Conservation (phyloP, 2,888 invertebrate species). For the Diplolepis rosae region DNA sequence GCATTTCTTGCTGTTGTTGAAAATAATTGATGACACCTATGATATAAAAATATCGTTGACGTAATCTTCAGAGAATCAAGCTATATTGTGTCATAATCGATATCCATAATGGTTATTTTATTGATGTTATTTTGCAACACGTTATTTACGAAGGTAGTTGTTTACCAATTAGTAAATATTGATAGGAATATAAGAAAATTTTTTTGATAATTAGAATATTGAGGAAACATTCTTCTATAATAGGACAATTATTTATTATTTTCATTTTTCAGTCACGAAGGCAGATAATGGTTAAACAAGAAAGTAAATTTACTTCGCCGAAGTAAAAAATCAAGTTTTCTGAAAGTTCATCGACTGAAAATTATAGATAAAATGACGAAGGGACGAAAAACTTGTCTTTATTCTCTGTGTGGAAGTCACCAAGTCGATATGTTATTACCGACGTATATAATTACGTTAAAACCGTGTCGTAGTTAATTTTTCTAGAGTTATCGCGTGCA, state of each 20-base stretch:
- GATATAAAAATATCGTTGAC: background rate
- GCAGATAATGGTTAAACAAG: background rate
- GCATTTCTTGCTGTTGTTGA: background rate
- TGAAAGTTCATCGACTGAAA: background rate
- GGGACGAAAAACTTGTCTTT: conserved; percentile 12
- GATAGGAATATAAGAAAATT: no score
- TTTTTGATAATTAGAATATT: no score
- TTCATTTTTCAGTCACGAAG: background rate
- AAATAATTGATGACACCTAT: background rate
- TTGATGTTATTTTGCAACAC: background rate
- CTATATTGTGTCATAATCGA: background rate
- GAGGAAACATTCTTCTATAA: no score
- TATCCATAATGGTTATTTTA: background rate
- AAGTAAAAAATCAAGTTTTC: background rate
- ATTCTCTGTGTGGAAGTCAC: background rate
- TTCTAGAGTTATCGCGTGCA: conserved; percentile 17
- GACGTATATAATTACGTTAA: conserved; percentile 11
- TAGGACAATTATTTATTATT: no score
- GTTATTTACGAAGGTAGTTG: no score
- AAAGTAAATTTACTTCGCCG: background rate
- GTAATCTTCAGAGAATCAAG: background rate
- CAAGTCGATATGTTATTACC: conserved; percentile 7
- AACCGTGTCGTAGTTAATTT: conserved; percentile 3
- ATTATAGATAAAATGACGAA: background rate
- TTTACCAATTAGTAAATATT: no score